Base-by-base conservation (phyloP, 2,888 invertebrate genomes). In the Phorcus lineatus region DNA sequence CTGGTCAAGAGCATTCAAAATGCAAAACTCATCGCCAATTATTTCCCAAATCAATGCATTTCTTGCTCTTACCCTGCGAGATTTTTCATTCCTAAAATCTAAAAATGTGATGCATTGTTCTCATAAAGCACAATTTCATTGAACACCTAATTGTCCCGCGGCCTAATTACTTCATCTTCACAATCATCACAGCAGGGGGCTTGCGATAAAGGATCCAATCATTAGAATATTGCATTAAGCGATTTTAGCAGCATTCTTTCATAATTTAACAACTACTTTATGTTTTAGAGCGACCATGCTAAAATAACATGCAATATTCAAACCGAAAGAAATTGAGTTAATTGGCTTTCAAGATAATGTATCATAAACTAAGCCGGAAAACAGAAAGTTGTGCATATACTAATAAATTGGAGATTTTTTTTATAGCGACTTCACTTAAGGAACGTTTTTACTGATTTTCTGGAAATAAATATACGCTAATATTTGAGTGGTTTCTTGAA, bases 11-110 rank as follows among this genome's bases (percentile, higher is more conserved):
- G 62, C 28, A 62, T 28, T 24, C 24, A 62, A 62, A 62, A 62
- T 62, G 62, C 28, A 62, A 62, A 62, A 62, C n/a, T 62, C 62
- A 62, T 62, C 62, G 28, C 62, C 62, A 62, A 62, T 62, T 62
- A 62, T 62, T 62, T 24, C 62, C 62, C 28, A 62, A 62, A 62
- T 62, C 62, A 62, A 62, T 62, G 22, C 28, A 24, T 28, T 28
- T 17, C 62, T 62, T 28, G 28, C 62, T 62, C 62, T 62, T 28
- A 24, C 62, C 4, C 28, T 28, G 28, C 24, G 62, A 62, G 62
- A 62, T 62, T 62, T 57, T 62, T 62, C 62, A 62, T 62, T 24
- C 62, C 24, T 28, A 62, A 62, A 62, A 62, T 28, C 24, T 62
- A 24, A 62, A 62, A 62, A 28, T 28, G 62, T 22, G 28, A 62